Conservation (phyloP, 30 jellyfish, hydroid and myxozoan species). For the Hydractinia symbiolongicarpus region DNA sequence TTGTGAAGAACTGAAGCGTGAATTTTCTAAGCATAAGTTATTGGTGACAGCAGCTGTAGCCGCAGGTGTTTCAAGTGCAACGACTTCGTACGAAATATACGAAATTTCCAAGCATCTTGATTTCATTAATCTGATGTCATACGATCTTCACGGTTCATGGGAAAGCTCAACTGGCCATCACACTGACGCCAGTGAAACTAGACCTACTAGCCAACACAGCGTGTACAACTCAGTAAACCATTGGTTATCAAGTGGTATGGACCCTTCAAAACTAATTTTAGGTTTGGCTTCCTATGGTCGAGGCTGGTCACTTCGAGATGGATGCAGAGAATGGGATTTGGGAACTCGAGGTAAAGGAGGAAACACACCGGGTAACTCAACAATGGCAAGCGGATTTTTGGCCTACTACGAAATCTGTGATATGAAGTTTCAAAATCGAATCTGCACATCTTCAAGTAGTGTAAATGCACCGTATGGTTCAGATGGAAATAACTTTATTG, state of each 20-base stretch:
- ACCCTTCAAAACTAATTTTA: slow-evolving; percentile 6
- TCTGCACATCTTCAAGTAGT: neutral
- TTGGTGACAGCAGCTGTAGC: slow-evolving; percentile 43
- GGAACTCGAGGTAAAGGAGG: slow-evolving; percentile 16
- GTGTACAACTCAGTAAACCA: slow-evolving; percentile 27
- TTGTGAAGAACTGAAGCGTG: slow-evolving; percentile 17
- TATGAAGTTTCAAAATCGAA: slow-evolving; percentile 9
- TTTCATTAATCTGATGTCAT: slow-evolving; percentile 35
- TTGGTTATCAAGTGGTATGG: slow-evolving; percentile 27
- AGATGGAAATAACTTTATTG: slow-evolving; percentile 28
- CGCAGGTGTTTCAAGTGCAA: slow-evolving; percentile 20
- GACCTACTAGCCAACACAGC: neutral
- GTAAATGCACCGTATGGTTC: slow-evolving; percentile 40
- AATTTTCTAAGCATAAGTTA: neutral
- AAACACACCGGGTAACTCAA: slow-evolving; percentile 29
- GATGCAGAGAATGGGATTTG: slow-evolving; percentile 19
- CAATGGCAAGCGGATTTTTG: slow-evolving; percentile 29
- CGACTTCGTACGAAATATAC: slow-evolving; percentile 4
- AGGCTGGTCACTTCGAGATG: neutral
- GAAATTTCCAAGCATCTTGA: slow-evolving; percentile 30
- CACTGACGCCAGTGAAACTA: slow-evolving; percentile 10
- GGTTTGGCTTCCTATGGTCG: slow-evolving; percentile 42
- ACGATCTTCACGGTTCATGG: slow-evolving; percentile 40
- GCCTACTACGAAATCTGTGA: slow-evolving; percentile 34
- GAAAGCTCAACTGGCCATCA: slow-evolving; percentile 28